Evolutionary conservation across 53 echinoderm and acorn worm species (phyloP), one percentile per base, ranked within the genome.

Genomic region (Arbacia lixula): DNA sequence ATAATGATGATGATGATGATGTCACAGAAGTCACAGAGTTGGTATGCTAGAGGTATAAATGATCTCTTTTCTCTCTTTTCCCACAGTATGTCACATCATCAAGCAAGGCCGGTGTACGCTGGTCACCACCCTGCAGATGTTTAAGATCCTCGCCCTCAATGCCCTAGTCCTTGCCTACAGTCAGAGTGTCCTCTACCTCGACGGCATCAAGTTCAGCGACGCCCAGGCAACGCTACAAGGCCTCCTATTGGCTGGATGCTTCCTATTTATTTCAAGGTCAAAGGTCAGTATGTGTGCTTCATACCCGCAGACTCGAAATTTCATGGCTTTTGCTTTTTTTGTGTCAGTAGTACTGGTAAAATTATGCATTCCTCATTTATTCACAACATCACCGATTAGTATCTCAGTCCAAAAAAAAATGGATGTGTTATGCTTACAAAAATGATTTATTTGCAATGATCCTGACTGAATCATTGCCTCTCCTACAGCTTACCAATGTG

Each of bases 101-200:
- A 77, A 97, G 83, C 99, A 98, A 43, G 99, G 99, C 35, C 90
- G 99, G 6, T 98, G 94, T 71, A 98, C 99, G 28, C 57, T 98
- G 77, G 99, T 98, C 63, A 98, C 99, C 84, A 98, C 99, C 19
- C 94, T 98, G 17, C 99, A 98, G 87, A 98, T 98, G 99, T 98
- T 98, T 66, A 98, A 98, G 86, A 98, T 98, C 72, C 85, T 94
- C 65, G 98, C 98, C 12, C 85, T 98, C 28, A 94, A 98, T 85
- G 99, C 99, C 9, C 90, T 98, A 65, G 94, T 98, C 88, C 75
- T 98, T 67, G 99, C 94, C 21, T 94, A 98, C 92, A 98, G 99
- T 80, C 99, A 98, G 60, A 98, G 99, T 76, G 99, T 98, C 20
- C 86, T 98, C 1, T 98, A 98, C 67, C 62, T 98, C 20, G 99